Evolutionary conservation across 2,113 vertebrate genomes (phyloP), one percentile per base, ranked within the genome.

Genomic region (Nerophis lumbriciformis): DNA sequence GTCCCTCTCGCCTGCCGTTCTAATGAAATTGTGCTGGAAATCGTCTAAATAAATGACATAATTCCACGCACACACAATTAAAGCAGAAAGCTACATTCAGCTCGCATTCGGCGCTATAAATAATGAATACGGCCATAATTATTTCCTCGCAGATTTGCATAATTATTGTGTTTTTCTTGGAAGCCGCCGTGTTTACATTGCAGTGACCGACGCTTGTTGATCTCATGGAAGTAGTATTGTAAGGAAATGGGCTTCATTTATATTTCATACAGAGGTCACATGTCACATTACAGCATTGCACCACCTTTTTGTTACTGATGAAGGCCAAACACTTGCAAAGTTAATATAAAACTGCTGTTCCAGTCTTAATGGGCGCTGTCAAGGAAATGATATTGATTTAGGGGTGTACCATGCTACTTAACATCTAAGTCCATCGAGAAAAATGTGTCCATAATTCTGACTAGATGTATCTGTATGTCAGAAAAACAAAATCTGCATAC

Each of bases 101-200:
- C 90, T 84, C 85, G 74, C 83, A 83, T 82, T 89, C 80, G 80
- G 85, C 88, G 83, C 88, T 88, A 91, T 91, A 91, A 91, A 92
- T 91, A 90, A 90, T 91, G 87, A 88, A 91, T 87, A 84, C 42
- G 57, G 80, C 81, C 75, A 77, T 88, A 89, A 90, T 92, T 91
- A 89, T 90, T 90, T 83, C 13, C 69, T 81, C 77, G 71, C 79
- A 79, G 55, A 91, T 92, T 90, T 90, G 87, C 91, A 92, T 92
- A 90, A 91, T 89, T 88, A 87, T 90, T 89, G 82, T 85, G 58
- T 80, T 80, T 77, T 85, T 72, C 65, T 60, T 77, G 73, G 77
- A 83, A 83, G 87, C 85, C 86, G 55, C 88, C 28, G 85, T 88
- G 85, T 85, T 87, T 85, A 83, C 81, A 81, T 84, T 77, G 83